Evolutionary conservation across 2,888 invertebrate genomes (phyloP).

Genomic region (Oeneis ivallda): DNA sequence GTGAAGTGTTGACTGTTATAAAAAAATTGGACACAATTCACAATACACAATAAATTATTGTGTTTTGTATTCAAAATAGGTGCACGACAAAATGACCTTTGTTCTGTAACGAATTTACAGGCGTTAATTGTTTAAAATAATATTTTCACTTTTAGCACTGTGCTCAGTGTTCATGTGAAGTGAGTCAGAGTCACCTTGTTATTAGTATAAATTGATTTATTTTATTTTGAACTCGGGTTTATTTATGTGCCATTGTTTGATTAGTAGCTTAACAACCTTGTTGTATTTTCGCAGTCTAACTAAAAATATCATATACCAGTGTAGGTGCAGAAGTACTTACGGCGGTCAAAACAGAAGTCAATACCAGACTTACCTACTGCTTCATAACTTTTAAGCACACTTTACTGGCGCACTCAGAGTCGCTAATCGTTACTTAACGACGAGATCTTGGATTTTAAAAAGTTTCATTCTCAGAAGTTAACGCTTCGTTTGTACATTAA

Average conservation of each 20-base stretch:
- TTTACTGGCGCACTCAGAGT: too few species aligned
- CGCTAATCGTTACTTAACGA: too few species aligned
- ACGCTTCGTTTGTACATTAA: too few species aligned
- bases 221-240: neutral
- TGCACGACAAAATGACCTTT: neutral
- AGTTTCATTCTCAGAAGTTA: too few species aligned
- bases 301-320: neutral
- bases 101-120: neutral
- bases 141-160: neutral
- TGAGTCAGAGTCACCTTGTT: slow-evolving; percentile 13
- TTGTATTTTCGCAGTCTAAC: slow-evolving; percentile 1
- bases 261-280: slow-evolving; percentile 6
- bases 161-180: neutral
- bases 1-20: neutral
- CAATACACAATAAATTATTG: too few species aligned
- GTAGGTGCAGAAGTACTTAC: too few species aligned
- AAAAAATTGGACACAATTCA: neutral
- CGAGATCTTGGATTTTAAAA: too few species aligned
- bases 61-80: too few species aligned
- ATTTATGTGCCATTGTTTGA: slow-evolving; percentile 10
- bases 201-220: slow-evolving; percentile 10
- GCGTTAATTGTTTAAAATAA: slow-evolving; percentile 1
- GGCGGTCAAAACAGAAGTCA: neutral
- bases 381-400: too few species aligned
- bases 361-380: too few species aligned